A percentile compares a stretch with the other conserved stretches of the same genome.
phyloP scores from a whole-genome alignment of 2,888 invertebrate genomes.

The Netelia inedita region DNA sequence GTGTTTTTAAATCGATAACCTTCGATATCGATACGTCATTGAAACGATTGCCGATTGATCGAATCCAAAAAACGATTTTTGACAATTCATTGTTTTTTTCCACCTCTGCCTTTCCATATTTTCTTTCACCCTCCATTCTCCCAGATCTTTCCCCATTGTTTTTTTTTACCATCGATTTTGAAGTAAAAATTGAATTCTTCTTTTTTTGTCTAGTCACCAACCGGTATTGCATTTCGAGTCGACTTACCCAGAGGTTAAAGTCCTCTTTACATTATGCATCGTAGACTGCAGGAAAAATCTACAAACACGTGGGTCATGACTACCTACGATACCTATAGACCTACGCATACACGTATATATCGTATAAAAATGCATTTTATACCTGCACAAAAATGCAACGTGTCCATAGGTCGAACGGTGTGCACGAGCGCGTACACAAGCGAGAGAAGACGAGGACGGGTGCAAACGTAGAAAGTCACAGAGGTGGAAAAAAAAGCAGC shows the following conservation, averaged over 20 bases:
- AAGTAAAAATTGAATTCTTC: too few relatives aligned
- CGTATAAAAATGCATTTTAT: background rate
- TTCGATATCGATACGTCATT: too few relatives aligned
- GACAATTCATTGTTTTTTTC: too few relatives aligned
- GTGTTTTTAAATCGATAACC: too few relatives aligned
- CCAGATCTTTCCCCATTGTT: too few relatives aligned
- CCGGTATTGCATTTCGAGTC: background rate
- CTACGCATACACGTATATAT: background rate
- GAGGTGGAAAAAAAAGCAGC: slow-evolving; percentile 67
- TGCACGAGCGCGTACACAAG: slow-evolving; percentile 12
- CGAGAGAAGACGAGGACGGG: slow-evolving; percentile 58
- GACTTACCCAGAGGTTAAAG: slow-evolving; percentile 30
- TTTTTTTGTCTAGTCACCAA: background rate
- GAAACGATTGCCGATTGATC: too few relatives aligned
- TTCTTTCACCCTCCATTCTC: too few relatives aligned
- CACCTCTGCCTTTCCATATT: too few relatives aligned
- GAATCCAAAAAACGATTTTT: too few relatives aligned
- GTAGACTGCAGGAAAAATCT: slow-evolving; percentile 21
- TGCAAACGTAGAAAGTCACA: slow-evolving; percentile 60
- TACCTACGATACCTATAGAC: background rate
- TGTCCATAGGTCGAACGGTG: slow-evolving; percentile 24
- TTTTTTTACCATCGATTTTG: too few relatives aligned
- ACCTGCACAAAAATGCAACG: slow-evolving; percentile 53
- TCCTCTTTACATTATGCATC: slow-evolving; percentile 14
- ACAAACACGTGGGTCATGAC: background rate